Conservation (phyloP, 2,797 vertebrate genomes). For the Phrynocephalus vlangalii region DNA sequence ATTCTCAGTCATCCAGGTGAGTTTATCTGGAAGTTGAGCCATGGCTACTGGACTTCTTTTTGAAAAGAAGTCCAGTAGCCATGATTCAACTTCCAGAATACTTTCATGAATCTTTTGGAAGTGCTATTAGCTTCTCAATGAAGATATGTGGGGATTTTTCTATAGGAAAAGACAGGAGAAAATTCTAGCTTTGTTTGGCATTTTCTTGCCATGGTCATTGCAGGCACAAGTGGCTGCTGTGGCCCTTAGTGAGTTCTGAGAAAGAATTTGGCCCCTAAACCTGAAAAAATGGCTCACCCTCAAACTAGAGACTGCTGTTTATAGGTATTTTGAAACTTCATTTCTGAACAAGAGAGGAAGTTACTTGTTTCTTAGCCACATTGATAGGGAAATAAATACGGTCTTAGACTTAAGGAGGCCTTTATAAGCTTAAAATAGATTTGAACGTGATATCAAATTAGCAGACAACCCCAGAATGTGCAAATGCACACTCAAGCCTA, state of each 20-base stretch:
- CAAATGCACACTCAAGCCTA: neutral
- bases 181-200: too few relatives aligned
- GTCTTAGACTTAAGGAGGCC: neutral
- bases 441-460: neutral
- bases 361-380: neutral
- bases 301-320: neutral
- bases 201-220: too few relatives aligned
- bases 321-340: neutral
- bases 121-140: neutral
- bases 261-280: neutral
- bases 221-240: too few relatives aligned
- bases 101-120: neutral
- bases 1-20: too few relatives aligned
- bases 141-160: too few relatives aligned
- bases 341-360: neutral
- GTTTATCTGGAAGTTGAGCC: too few relatives aligned
- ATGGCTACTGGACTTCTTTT: too few relatives aligned
- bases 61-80: too few relatives aligned
- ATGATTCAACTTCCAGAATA: neutral
- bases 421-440: neutral
- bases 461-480: neutral
- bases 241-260: neutral
- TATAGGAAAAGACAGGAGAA: neutral
- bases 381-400: neutral
- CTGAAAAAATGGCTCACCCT: neutral